Base-by-base conservation (phyloP, 1,140 invertebrate genomes). In the Halotydeus destructor region DNA sequence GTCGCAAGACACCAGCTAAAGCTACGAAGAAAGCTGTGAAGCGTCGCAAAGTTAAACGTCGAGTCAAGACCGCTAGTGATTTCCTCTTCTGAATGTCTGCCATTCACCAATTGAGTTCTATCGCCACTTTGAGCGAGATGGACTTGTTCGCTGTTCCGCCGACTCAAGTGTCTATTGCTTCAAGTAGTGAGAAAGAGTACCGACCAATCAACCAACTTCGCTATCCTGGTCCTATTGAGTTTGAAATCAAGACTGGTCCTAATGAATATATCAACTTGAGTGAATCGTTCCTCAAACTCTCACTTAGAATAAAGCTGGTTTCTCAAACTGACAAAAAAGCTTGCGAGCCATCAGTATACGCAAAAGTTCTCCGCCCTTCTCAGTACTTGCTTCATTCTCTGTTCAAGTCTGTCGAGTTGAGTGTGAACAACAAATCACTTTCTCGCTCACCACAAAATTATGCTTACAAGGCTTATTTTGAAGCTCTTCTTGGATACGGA, bases 381-480 rank as follows among this genome's bases (percentile, higher is more conserved):
- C 61, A 60, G 46, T 59, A 62, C 52, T 55, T 57, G 44, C 6
- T 61, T 23, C 55, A 60, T 50, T 57, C 54, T 16, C 43, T 64
- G 23, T 62, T 63, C 42, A 55, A 45, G 48, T 55, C 60, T 41
- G 46, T 61, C 0, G 54, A 59, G 45, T 47, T 63, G 11, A 57
- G 54, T 49, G 54, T 65, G 57, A 63, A 48, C 61, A 59, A 52
- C 47, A 60, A 23, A 48, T 64, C 2, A 60, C 58, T n/a, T 53
- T 57, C 0, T 50, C 56, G 16, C 58, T 56, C 35, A 57, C 58
- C 42, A 56, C 55, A 8, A n/a, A 18, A 43, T 42, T 63, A 65
- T 50, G 52, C 55, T 12, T 64, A 60, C 47, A 41, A 56, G 40
- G 54, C 56, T 2, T 64, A 63, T 35, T 54, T 66, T 12, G 60